phyloP scores from a whole-genome alignment of 2,113 vertebrate genomes.

The Patagioenas fasciata region DNA sequence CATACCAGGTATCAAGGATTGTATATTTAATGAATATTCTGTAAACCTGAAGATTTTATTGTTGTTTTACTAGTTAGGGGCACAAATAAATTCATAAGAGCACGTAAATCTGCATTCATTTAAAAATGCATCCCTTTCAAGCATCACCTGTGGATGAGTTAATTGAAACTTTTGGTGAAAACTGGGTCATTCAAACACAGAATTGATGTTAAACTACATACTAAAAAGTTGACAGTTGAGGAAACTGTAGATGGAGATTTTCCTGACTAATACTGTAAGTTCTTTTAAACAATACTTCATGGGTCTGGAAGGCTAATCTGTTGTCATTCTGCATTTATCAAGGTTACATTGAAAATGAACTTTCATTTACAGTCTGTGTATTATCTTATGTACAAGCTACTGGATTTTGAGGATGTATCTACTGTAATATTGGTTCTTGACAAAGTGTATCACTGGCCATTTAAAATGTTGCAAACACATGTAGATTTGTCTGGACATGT shows the following conservation, averaged over 20 bases:
- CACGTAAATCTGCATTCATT: neutral
- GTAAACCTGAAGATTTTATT: neutral
- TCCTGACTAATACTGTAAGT: neutral
- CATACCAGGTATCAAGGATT: neutral
- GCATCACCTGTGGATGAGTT: neutral
- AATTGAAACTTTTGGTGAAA: conserved; percentile 23
- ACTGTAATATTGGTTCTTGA: neutral
- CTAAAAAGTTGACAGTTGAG: conserved; percentile 14
- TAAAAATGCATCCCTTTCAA: conserved; percentile 3
- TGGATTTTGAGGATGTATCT: neutral
- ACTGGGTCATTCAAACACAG: conserved; percentile 43
- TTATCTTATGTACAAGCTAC: neutral
- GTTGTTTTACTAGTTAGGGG: neutral
- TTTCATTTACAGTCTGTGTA: neutral
- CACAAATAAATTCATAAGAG: neutral
- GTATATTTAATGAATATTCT: neutral
- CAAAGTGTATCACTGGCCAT: neutral
- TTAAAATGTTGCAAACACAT: neutral
- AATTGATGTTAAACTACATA: conserved; percentile 45
- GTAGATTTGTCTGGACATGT: neutral
- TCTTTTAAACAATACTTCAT: neutral
- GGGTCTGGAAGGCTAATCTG: neutral
- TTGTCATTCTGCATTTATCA: neutral
- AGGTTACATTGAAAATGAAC: neutral
- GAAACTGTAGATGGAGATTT: neutral